Conservation (phyloP, 2,797 vertebrate genomes). For the Siniperca scherzeri region DNA sequence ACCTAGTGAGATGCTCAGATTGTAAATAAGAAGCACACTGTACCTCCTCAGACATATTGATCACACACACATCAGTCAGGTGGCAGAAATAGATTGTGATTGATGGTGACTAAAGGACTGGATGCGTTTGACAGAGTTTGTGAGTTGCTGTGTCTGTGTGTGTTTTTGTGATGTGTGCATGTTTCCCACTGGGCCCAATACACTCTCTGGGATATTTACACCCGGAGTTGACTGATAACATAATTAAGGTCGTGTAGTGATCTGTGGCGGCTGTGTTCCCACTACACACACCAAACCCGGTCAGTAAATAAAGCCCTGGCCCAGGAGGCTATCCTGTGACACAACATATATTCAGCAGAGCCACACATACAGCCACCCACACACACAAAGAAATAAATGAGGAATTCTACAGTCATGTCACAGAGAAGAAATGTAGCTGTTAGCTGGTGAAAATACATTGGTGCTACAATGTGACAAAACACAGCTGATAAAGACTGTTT, state of each 20-base stretch:
- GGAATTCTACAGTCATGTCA: slow-evolving; percentile 54
- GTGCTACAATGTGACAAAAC: slow-evolving; percentile 25
- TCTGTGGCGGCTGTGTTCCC: slow-evolving; percentile 75
- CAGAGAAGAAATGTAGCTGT: slow-evolving; percentile 42
- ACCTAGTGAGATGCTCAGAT: slow-evolving; percentile 35
- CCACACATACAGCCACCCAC: slow-evolving; percentile 12
- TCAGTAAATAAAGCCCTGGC: slow-evolving; percentile 75
- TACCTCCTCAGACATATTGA: slow-evolving; percentile 72
- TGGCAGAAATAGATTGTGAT: slow-evolving; percentile 73
- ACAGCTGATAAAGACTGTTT: slow-evolving; percentile 26
- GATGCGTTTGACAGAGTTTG: slow-evolving; percentile 54
- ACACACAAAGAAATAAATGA: slow-evolving; percentile 48
- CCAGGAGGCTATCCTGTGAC: slow-evolving; percentile 64
- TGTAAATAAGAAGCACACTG: slow-evolving; percentile 66
- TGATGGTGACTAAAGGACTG: slow-evolving; percentile 65
- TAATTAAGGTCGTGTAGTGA: slow-evolving; percentile 82
- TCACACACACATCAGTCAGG: slow-evolving; percentile 69
- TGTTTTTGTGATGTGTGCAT: slow-evolving; percentile 42
- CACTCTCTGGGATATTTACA: slow-evolving; percentile 80
- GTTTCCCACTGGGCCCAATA: slow-evolving; percentile 65
- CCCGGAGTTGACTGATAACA: slow-evolving; percentile 80
- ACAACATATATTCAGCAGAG: slow-evolving; percentile 67
- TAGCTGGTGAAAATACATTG: slow-evolving; percentile 19
- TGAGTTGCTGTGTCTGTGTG: slow-evolving; percentile 32
- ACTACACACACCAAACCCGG: slow-evolving; percentile 60